phyloP scores from a whole-genome alignment of 2,888 invertebrate species.

The Drosophila anceps region DNA sequence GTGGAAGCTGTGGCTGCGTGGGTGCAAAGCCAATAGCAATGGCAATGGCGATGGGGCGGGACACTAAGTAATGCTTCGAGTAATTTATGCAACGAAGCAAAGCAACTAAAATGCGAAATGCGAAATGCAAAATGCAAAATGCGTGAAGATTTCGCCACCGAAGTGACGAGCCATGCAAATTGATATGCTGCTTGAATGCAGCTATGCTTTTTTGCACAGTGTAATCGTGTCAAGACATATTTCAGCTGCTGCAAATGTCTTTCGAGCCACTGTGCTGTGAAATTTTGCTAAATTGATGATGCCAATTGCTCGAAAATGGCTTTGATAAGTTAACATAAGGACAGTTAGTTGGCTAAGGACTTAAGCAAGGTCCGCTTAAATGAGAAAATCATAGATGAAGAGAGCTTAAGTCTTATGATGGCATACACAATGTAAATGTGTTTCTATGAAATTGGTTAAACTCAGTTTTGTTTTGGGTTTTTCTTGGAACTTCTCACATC shows the following conservation, averaged over 20 bases:
- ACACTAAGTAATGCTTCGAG: conserved; percentile 42
- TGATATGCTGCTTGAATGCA: conserved; percentile 35
- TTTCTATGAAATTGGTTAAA: neutral
- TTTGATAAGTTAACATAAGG: neutral
- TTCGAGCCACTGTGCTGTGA: conserved; percentile 23
- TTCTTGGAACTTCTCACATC: no score
- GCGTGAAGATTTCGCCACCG: conserved; percentile 59
- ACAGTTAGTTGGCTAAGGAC: neutral
- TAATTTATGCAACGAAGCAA: conserved; percentile 74
- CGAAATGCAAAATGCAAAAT: conserved; percentile 58
- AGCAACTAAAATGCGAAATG: conserved; percentile 58
- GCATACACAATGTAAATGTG: no score
- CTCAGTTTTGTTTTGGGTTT: neutral
- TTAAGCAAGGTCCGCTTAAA: neutral
- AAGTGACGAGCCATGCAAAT: conserved; percentile 71
- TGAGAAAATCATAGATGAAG: neutral
- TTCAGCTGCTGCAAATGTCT: conserved; percentile 1
- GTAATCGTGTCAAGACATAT: conserved; percentile 5
- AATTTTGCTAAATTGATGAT: neutral
- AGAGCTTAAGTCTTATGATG: neutral
- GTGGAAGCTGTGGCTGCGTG: neutral
- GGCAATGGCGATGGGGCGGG: conserved; percentile 4
- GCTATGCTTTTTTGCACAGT: conserved; percentile 8
- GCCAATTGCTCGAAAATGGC: conserved; percentile 1
- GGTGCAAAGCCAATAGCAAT: neutral